Conservation (phyloP, 2,888 invertebrate species). For the Melanotus villosus region DNA sequence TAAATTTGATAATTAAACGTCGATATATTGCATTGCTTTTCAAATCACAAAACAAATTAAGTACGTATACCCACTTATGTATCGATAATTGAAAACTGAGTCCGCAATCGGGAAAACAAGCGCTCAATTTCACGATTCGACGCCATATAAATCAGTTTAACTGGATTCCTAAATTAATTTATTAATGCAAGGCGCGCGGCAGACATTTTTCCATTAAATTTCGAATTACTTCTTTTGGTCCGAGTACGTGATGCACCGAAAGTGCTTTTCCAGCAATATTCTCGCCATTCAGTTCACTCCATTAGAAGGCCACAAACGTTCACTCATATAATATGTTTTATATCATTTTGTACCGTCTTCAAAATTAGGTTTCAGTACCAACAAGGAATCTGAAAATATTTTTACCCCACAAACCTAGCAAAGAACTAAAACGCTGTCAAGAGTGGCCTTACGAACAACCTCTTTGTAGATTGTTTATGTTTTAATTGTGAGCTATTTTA, state of each 20-base stretch:
- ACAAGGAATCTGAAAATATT: too few species aligned
- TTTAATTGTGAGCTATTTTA: too few species aligned
- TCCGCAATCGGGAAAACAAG: not conserved
- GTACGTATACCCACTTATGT: too few species aligned
- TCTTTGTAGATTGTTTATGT: too few species aligned
- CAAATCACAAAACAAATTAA: too few species aligned
- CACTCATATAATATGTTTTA: not conserved
- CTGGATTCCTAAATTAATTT: slow-evolving; percentile 14
- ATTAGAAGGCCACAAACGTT: slow-evolving; percentile 6
- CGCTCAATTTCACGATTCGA: not conserved
- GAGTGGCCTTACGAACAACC: too few species aligned
- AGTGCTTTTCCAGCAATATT: not conserved
- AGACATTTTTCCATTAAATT: slow-evolving; percentile 23
- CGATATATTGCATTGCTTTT: too few species aligned
- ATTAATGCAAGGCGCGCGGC: not conserved
- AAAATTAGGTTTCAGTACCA: too few species aligned
- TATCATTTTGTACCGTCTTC: not conserved
- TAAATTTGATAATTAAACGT: too few species aligned
- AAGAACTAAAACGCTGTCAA: too few species aligned
- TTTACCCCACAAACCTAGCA: too few species aligned
- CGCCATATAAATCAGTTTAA: slow-evolving; percentile 2
- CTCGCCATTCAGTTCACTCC: not conserved
- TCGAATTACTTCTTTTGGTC: slow-evolving; percentile 16
- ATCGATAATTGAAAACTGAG: not conserved
- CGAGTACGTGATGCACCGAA: slow-evolving; percentile 1